Conservation (phyloP, 2,888 invertebrate genomes). For the Kryphioiulus occultus region DNA sequence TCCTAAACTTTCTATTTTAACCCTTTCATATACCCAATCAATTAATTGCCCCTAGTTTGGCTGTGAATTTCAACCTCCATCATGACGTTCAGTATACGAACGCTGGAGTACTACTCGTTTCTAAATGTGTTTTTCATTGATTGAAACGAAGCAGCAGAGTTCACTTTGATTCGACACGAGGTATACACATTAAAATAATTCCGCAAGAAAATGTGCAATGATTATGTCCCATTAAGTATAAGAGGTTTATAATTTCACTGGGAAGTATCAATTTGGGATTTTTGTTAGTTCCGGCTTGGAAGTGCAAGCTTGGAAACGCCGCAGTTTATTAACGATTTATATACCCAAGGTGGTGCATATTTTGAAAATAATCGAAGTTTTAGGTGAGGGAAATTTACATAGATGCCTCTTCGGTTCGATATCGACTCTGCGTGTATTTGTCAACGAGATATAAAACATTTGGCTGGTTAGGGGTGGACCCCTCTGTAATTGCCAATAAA, state of each 20-base stretch:
- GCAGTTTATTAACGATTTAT: slow-evolving; percentile 27
- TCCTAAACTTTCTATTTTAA: background rate
- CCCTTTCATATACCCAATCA: background rate
- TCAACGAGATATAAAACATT: background rate
- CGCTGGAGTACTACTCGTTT: too few species aligned
- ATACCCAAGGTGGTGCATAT: background rate
- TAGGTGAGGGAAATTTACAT: slow-evolving; percentile 38
- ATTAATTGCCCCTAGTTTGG: background rate
- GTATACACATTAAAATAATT: slow-evolving; percentile 36
- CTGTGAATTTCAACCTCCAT: background rate
- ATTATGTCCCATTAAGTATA: slow-evolving; percentile 28
- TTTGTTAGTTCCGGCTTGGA: background rate
- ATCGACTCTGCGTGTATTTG: slow-evolving; percentile 3
- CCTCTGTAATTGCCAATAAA: slow-evolving; percentile 11
- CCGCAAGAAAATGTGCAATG: slow-evolving; percentile 32
- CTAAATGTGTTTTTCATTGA: slow-evolving; percentile 8
- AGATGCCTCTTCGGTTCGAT: slow-evolving; percentile 16
- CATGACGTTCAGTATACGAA: too few species aligned
- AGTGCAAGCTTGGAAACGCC: background rate
- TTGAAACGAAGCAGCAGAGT: slow-evolving; percentile 32
- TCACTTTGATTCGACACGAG: slow-evolving; percentile 29
- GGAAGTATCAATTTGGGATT: slow-evolving; percentile 39
- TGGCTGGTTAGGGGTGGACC: background rate
- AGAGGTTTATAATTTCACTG: slow-evolving; percentile 28
- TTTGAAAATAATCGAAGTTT: slow-evolving; percentile 32